phyloP scores from a whole-genome alignment of 2,113 vertebrate genomes.

The Ctenomys sociabilis region DNA sequence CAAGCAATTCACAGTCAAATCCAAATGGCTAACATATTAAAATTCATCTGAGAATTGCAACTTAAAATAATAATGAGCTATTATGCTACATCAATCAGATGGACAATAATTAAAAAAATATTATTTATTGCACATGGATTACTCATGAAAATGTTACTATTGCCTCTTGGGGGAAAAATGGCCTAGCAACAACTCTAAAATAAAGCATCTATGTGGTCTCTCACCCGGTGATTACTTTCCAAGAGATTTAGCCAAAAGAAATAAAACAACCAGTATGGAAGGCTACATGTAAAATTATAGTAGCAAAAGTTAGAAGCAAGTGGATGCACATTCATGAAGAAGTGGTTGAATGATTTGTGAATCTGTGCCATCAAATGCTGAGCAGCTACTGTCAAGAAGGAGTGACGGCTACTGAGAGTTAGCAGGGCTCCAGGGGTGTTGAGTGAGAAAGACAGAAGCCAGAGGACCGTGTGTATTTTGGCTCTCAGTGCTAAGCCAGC shows the following conservation, averaged over 20 bases:
- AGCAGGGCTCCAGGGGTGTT: background rate
- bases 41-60: background rate
- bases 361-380: background rate
- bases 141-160: slow-evolving; percentile 44
- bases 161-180: slow-evolving; percentile 32
- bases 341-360: background rate
- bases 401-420: background rate
- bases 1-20: slow-evolving; percentile 8
- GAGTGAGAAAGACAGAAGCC: background rate
- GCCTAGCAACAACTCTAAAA: slow-evolving; percentile 31
- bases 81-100: background rate
- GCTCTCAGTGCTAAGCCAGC: background rate
- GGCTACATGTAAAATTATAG: background rate
- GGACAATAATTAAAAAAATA: slow-evolving; percentile 30
- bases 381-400: background rate
- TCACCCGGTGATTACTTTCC: background rate
- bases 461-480: background rate
- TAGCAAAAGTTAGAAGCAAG: slow-evolving; percentile 36
- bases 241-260: background rate
- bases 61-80: slow-evolving; percentile 51
- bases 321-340: background rate
- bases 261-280: slow-evolving; percentile 25
- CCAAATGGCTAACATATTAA: slow-evolving; percentile 39
- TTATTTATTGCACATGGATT: slow-evolving; percentile 32
- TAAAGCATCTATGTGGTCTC: slow-evolving; percentile 27